A percentile compares a stretch with the other conserved stretches of the same genome.
These are phyloP conservation scores for Poecile atricapillus DNA, from an alignment of 2,113 vertebrate genomes.

Conservation along the genomic window DNA sequence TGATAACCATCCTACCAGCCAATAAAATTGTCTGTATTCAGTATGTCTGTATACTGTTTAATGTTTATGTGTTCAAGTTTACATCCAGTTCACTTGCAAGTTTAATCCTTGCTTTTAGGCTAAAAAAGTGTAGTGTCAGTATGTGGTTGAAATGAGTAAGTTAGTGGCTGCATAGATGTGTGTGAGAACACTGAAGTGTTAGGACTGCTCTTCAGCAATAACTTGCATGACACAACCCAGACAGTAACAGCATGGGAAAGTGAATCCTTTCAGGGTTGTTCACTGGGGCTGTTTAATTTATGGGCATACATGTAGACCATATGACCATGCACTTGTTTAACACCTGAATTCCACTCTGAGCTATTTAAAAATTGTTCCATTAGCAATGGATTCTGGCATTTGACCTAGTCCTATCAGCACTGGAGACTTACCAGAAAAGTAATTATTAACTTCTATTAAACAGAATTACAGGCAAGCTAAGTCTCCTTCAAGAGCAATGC, in stretches of 20 bases:
- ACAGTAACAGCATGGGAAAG: neutral
- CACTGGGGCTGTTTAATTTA: neutral
- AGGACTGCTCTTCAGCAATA: neutral
- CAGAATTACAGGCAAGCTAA: neutral
- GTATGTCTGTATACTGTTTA: neutral
- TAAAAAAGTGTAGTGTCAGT: neutral
- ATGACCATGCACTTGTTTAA: slow-evolving; percentile 15
- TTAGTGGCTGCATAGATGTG: neutral
- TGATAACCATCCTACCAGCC: neutral
- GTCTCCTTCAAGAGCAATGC: neutral
- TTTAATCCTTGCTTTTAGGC: neutral
- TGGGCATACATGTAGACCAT: neutral
- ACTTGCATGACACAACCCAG: neutral
- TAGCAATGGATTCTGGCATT: slow-evolving; percentile 5
- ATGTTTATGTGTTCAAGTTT: neutral
- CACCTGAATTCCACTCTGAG: slow-evolving; percentile 21
- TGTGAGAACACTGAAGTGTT: neutral
- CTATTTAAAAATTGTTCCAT: slow-evolving; percentile 37
- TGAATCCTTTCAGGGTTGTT: neutral
- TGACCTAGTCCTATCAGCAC: neutral
- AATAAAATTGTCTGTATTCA: neutral
- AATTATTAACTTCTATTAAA: slow-evolving; percentile 12
- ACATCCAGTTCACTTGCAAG: neutral
- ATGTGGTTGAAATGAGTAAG: neutral
- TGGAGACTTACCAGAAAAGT: neutral